Evolutionary conservation across 2,113 vertebrate genomes (phyloP).

Genomic region (Calonectris borealis): DNA sequence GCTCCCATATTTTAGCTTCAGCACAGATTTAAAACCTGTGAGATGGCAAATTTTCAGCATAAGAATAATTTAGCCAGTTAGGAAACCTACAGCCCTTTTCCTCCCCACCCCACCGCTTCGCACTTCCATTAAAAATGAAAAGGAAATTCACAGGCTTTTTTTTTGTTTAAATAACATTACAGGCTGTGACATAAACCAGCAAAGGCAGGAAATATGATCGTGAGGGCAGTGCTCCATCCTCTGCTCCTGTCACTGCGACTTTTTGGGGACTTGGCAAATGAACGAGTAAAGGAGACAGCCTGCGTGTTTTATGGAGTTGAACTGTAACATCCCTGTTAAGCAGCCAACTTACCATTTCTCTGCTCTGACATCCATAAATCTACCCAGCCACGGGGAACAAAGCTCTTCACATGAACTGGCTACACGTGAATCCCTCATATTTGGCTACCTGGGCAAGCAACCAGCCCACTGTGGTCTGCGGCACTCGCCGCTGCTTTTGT

Average conservation of each 20-base stretch:
- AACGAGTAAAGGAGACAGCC: constrained; percentile 37
- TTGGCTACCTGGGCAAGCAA: background rate
- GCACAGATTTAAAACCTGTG: background rate
- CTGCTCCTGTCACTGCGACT: constrained; percentile 10
- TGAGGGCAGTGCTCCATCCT: constrained; percentile 47
- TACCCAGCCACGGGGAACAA: background rate
- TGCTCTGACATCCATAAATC: constrained; percentile 38
- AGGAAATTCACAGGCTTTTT: constrained; percentile 17
- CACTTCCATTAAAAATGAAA: background rate
- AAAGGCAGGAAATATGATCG: constrained; percentile 43
- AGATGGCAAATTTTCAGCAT: background rate
- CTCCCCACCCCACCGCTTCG: constrained; percentile 13
- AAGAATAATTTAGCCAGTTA: background rate
- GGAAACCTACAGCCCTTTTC: constrained; percentile 3
- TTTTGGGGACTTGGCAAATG: constrained; percentile 55
- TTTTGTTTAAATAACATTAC: background rate
- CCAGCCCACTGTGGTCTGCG: accelerated
- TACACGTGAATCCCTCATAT: background rate
- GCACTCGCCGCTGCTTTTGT: accelerated
- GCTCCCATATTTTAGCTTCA: background rate
- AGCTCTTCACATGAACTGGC: background rate
- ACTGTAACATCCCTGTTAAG: constrained; percentile 59
- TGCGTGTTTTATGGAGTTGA: constrained; percentile 44
- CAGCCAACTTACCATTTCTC: constrained; percentile 34
- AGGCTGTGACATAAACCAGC: constrained; percentile 44